Evolutionary conservation across 2,113 vertebrate genomes (phyloP).

Genomic region (Pan troglodytes): DNA sequence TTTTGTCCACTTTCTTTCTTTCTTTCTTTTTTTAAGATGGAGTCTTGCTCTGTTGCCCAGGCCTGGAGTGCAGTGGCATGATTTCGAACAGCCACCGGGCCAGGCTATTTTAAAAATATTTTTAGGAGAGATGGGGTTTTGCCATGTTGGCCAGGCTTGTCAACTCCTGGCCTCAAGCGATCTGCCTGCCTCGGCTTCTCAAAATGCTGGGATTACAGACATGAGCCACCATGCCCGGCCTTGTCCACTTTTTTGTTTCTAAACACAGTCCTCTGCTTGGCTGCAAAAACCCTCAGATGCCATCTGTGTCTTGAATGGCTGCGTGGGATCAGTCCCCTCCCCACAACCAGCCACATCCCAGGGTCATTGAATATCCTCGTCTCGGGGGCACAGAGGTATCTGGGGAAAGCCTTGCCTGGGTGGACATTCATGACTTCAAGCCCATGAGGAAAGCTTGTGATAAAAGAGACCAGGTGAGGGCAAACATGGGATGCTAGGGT

Average conservation of each 20-base stretch:
- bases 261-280: background rate
- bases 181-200: too few species aligned
- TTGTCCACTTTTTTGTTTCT: background rate
- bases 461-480: background rate
- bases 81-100: too few species aligned
- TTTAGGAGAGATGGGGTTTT: too few species aligned
- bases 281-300: background rate
- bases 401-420: background rate
- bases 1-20: background rate
- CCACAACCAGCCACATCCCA: background rate
- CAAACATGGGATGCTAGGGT: background rate
- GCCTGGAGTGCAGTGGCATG: too few species aligned
- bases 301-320: background rate
- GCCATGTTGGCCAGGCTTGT: too few species aligned
- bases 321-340: background rate
- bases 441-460: background rate
- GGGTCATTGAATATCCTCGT: background rate
- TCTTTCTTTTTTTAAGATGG: too few species aligned
- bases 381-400: background rate
- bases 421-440: background rate
- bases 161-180: too few species aligned
- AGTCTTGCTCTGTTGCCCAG: too few species aligned
- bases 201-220: too few species aligned
- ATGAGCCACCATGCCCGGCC: too few species aligned
- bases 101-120: too few species aligned